Evolutionary conservation across 2,113 vertebrate species (phyloP).

Genomic region (Eurystomus gularis): DNA sequence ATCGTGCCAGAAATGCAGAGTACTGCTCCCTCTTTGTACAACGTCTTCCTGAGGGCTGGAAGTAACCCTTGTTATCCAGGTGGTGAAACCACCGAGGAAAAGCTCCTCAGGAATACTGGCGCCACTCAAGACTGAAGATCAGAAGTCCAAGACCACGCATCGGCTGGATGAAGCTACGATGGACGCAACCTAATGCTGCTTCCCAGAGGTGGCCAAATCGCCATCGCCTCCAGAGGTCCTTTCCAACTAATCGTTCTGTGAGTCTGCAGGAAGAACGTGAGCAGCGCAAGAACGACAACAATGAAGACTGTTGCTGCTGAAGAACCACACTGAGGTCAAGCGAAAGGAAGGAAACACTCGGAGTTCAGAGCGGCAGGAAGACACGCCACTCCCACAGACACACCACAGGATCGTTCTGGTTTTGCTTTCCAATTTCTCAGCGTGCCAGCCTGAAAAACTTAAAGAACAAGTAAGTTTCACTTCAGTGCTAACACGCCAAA

Average conservation of each 20-base stretch:
- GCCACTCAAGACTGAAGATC: not conserved
- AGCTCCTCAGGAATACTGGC: not conserved
- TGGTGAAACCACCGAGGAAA: not conserved
- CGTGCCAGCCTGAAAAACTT: not conserved
- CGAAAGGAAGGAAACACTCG: not conserved
- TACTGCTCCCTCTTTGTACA: no score
- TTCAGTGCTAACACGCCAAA: not conserved
- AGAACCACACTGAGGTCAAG: not conserved
- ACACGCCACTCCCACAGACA: no score
- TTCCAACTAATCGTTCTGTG: not conserved
- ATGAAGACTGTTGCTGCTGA: not conserved
- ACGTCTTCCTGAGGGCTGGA: rapidly evolving
- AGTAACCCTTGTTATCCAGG: not conserved
- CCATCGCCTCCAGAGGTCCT: not conserved
- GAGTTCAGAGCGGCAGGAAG: not conserved
- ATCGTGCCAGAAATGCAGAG: not conserved
- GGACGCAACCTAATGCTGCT: not conserved
- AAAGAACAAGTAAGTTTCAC: not conserved
- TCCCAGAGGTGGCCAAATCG: not conserved
- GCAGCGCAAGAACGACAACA: not conserved
- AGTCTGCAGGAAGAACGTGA: not conserved
- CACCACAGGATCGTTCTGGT: no score
- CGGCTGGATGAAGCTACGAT: not conserved
- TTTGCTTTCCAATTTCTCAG: not conserved
- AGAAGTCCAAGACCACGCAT: not conserved